phyloP scores from a whole-genome alignment of 2,797 vertebrate species.

The Cygnus olor region DNA sequence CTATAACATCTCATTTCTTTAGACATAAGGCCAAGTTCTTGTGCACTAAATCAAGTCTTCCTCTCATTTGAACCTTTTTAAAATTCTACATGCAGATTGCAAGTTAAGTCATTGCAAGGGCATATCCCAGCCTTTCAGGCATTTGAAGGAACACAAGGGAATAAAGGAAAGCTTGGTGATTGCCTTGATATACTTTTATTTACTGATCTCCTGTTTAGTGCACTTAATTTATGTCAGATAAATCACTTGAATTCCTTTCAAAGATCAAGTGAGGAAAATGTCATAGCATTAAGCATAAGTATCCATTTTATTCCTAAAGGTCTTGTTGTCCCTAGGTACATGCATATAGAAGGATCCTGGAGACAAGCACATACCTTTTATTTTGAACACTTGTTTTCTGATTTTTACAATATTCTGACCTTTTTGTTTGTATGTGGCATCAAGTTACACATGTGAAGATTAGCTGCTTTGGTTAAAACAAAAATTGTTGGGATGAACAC shows the following conservation, averaged over 20 bases:
- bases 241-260: conserved; percentile 52
- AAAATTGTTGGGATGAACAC: not conserved
- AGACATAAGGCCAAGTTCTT: not conserved
- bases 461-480: not conserved
- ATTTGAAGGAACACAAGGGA: conserved; percentile 3
- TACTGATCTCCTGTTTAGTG: conserved; percentile 57
- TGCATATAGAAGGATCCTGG: not conserved
- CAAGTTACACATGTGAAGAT: not conserved
- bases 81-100: conserved; percentile 42
- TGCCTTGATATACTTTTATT: conserved; percentile 51
- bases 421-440: not conserved
- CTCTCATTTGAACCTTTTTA: conserved; percentile 22
- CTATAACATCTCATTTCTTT: conserved; percentile 13
- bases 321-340: conserved; percentile 17
- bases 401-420: not conserved
- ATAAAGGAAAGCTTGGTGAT: conserved; percentile 8
- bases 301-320: conserved; percentile 52
- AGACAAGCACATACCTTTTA: not conserved
- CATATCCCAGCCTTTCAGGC: not conserved
- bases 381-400: not conserved
- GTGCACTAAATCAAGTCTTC: conserved; percentile 30
- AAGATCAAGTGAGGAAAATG: conserved; percentile 64
- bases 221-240: conserved; percentile 67
- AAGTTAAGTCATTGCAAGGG: conserved; percentile 40
- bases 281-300: conserved; percentile 50